Conservation (phyloP, 2,113 vertebrate genomes). For the Callospermophilus lateralis region DNA sequence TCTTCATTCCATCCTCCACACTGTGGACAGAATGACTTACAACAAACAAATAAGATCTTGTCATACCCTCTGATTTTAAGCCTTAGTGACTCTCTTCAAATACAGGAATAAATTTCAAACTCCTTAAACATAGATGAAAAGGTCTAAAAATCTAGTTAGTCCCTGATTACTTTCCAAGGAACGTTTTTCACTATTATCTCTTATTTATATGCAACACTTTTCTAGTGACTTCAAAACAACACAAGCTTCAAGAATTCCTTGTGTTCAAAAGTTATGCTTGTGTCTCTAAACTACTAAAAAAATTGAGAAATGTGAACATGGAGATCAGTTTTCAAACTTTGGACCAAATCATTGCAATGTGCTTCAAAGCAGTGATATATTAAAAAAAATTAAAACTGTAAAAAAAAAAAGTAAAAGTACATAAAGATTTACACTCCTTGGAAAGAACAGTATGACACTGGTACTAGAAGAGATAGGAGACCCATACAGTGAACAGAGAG, state of each 20-base stretch:
- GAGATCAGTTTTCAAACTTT: conserved; percentile 5
- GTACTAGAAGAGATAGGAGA: not conserved
- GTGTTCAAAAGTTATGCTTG: conserved; percentile 10
- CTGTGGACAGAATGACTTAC: not conserved
- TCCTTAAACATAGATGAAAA: not conserved
- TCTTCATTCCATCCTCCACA: not conserved
- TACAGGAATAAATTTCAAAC: not conserved
- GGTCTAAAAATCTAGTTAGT: not conserved
- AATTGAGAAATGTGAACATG: not conserved
- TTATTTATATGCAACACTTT: not conserved
- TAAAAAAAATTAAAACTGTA: not conserved
- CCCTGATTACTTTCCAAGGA: not conserved
- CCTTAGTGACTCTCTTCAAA: not conserved
- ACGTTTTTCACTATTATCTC: not conserved
- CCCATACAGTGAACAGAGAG: not conserved
- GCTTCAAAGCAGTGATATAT: conserved; percentile 26
- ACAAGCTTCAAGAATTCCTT: not conserved
- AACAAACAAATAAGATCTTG: conserved; percentile 12
- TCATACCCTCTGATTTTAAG: not conserved
- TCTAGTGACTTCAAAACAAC: not conserved
- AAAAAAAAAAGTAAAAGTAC: not conserved
- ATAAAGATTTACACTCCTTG: not conserved
- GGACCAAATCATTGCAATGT: not conserved
- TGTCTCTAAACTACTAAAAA: not conserved
- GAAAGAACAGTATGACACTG: not conserved